Conservation (phyloP, 92 coral and sea anemone species). For the Porites rus region DNA sequence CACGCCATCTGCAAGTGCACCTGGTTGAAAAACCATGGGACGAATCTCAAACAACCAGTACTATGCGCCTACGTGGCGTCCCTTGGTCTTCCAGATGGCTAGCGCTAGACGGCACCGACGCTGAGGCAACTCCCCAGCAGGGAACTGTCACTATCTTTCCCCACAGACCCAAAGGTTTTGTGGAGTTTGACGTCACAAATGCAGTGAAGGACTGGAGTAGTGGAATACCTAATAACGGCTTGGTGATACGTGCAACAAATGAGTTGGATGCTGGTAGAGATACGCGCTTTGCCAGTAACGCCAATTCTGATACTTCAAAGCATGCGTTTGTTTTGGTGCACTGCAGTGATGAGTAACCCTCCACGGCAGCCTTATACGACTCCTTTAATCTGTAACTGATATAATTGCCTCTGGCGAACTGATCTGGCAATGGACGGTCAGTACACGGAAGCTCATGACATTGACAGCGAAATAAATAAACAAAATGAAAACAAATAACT, state of each 20-base stretch:
- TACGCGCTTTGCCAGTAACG: constrained; percentile 73
- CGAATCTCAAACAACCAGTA: constrained; percentile 73
- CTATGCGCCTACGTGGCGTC: not conserved
- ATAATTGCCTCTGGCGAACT: too few relatives aligned
- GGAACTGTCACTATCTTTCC: constrained; percentile 62
- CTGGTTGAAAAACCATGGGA: constrained; percentile 71
- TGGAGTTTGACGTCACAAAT: constrained; percentile 41
- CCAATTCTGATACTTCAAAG: constrained; percentile 28
- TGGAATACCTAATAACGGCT: constrained; percentile 71
- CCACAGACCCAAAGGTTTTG: constrained; percentile 55
- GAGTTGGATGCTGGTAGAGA: constrained; percentile 58
- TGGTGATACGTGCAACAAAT: constrained; percentile 36
- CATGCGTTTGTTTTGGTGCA: constrained; percentile 66
- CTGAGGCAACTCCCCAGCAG: constrained; percentile 45
- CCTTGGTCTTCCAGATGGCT: constrained; percentile 50
- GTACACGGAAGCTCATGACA: too few relatives aligned
- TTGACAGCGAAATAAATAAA: too few relatives aligned
- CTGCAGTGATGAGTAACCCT: too few relatives aligned
- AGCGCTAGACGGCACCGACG: constrained; percentile 54
- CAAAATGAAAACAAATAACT: too few relatives aligned
- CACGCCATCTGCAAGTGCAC: constrained; percentile 64
- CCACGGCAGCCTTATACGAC: too few relatives aligned
- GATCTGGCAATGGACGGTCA: too few relatives aligned
- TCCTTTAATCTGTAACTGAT: too few relatives aligned
- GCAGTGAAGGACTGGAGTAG: constrained; percentile 70